These are phyloP conservation scores for Rutilus rutilus DNA, from an alignment of 2,113 vertebrate genomes.

Conservation along the genomic window DNA sequence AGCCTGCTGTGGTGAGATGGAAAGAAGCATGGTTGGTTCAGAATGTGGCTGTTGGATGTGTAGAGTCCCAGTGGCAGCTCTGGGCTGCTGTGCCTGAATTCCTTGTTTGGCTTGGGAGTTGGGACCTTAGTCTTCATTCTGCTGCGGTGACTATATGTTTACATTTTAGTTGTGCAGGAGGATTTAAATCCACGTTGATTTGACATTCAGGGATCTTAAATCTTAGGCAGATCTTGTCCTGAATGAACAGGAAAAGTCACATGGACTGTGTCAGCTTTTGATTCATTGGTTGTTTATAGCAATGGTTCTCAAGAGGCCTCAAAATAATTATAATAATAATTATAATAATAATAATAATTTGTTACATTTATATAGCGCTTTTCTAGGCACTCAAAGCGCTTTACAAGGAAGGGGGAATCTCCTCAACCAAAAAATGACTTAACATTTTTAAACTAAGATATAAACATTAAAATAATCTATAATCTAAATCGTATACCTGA, in stretches of 20 bases:
- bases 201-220: not conserved
- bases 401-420: too few species aligned
- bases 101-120: not conserved
- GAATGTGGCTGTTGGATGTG: conserved; percentile 29
- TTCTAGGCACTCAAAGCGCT: too few species aligned
- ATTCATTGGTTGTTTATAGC: conserved; percentile 1
- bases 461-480: not conserved
- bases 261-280: not conserved
- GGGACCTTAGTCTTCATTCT: not conserved
- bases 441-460: too few species aligned
- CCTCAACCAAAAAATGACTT: too few species aligned
- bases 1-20: conserved; percentile 49
- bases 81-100: not conserved
- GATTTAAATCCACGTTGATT: not conserved
- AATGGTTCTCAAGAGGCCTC: not conserved
- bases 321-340: too few species aligned
- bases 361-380: too few species aligned
- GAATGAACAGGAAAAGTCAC: not conserved
- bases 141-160: not conserved
- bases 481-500: too few species aligned
- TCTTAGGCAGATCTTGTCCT: not conserved
- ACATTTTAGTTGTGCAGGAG: not conserved
- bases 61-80: not conserved
- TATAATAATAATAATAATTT: too few species aligned
- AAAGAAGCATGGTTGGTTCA: conserved; percentile 44